phyloP scores from a whole-genome alignment of 2,113 vertebrate genomes.

The Zapornia atra region DNA sequence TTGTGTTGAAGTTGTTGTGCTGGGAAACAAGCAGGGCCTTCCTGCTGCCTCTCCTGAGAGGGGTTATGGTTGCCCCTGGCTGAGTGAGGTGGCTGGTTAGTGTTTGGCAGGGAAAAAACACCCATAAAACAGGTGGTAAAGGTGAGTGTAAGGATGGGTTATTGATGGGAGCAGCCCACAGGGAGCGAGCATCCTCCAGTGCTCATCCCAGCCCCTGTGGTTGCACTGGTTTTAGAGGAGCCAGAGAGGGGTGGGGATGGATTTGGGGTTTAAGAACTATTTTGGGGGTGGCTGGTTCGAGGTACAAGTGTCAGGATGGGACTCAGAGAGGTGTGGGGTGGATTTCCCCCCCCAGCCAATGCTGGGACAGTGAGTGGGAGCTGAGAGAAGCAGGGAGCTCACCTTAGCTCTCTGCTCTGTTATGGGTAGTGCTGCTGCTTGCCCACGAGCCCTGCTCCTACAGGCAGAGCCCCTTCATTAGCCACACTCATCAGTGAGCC shows the following conservation, averaged over 20 bases:
- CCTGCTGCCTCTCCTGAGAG: neutral
- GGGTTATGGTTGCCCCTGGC: too few relatives aligned
- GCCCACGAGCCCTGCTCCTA: neutral
- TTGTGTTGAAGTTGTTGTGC: neutral
- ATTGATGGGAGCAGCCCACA: neutral
- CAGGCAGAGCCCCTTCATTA: fast-evolving
- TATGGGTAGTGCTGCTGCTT: neutral
- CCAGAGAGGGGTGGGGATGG: fast-evolving
- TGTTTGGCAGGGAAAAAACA: neutral
- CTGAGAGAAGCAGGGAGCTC: neutral
- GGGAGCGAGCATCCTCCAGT: neutral
- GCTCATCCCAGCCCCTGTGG: neutral
- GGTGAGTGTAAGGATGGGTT: neutral
- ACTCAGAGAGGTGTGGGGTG: fast-evolving
- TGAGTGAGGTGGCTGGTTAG: neutral
- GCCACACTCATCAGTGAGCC: neutral
- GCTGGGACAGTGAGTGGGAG: fast-evolving
- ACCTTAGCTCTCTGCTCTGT: too few relatives aligned
- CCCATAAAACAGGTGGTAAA: neutral
- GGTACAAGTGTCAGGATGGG: neutral
- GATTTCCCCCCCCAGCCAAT: neutral
- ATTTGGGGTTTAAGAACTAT: neutral
- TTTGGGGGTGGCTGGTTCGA: too few relatives aligned
- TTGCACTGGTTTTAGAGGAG: neutral
- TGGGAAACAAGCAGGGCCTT: neutral